Base-by-base conservation (phyloP, 2,888 invertebrate species). In the Lissonota sp. region DNA sequence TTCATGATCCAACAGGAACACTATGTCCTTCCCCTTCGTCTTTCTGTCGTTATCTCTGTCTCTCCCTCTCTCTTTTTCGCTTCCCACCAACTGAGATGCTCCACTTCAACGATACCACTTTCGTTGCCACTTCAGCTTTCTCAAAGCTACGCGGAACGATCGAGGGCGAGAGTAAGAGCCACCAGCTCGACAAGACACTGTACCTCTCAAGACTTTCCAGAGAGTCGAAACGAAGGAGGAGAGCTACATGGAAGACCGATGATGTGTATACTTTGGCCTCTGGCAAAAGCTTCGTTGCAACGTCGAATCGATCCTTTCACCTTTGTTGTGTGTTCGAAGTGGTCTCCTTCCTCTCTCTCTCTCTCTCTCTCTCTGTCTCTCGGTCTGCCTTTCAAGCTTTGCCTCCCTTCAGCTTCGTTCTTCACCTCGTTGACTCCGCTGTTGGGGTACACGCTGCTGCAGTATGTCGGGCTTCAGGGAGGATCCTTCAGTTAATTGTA, bases 401-500 rank as follows among this genome's bases (percentile, higher is more conserved):
- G 44, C 70, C 44, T 37, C 37, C 42, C 8, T 60, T 16, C 74
- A 16, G 26, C 26, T 3, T 3, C 26, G 26, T 26, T 26, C 26
- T 26, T 26, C 26, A 26, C 26, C 26, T 67, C 74, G 58, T 67
- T 75, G 60, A 74, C 74, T 70, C 58, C 71, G 42, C 26, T 10
- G 26, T 26, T 26, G 26, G 26, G 51, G 42, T 73, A 63, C 55
- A 63, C n/a, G 10, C 60, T 55, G 49, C 49, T 42, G 62, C 12
- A 46, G 62, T 26, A 26, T 49, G 49, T 51, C 57, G 55, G 49
- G 53, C 57, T 49, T 26, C 26, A 26, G 26, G 26, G 63, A 78
- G 74, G 55, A 74, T 75, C 74, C 81, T 81, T 71, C 69, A 71
- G 78, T 74, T 81, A 78, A 81, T 81, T 81, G 81, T 74, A 81